Evolutionary conservation across 2,113 vertebrate species (phyloP).

Genomic region (Machaerirhynchus nigripectus): DNA sequence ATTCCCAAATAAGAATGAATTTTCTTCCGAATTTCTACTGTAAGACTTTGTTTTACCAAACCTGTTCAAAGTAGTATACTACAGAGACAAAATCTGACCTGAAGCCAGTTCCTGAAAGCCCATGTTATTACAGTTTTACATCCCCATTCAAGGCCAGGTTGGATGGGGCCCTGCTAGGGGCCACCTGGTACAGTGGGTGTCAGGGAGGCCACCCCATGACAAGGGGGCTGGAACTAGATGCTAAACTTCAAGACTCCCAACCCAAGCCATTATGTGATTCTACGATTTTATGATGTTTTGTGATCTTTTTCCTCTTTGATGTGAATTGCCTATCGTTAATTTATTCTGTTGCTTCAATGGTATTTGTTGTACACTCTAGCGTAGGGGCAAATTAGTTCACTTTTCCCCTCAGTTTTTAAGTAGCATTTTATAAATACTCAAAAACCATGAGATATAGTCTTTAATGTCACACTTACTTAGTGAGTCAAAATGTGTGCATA

Average conservation of each 20-base stretch:
- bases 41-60: not conserved
- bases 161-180: not conserved
- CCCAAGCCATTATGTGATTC: not conserved
- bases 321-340: not conserved
- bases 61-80: not conserved
- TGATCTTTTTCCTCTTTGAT: not conserved
- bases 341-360: not conserved
- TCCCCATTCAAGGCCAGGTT: not conserved
- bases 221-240: not conserved
- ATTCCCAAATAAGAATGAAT: not conserved
- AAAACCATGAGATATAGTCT: not conserved
- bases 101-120: not conserved
- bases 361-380: not conserved
- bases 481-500: not conserved
- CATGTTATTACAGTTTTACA: not conserved
- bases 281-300: not conserved
- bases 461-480: not conserved
- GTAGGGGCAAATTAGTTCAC: not conserved
- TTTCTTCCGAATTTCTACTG: not conserved
- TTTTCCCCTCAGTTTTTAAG: not conserved
- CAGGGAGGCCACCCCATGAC: not conserved
- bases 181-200: not conserved
- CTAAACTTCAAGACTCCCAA: not conserved
- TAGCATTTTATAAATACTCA: not conserved
- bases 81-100: not conserved